These are phyloP conservation scores for Daboia siamensis DNA, from an alignment of 2,113 vertebrate species.

Conservation along the genomic window DNA sequence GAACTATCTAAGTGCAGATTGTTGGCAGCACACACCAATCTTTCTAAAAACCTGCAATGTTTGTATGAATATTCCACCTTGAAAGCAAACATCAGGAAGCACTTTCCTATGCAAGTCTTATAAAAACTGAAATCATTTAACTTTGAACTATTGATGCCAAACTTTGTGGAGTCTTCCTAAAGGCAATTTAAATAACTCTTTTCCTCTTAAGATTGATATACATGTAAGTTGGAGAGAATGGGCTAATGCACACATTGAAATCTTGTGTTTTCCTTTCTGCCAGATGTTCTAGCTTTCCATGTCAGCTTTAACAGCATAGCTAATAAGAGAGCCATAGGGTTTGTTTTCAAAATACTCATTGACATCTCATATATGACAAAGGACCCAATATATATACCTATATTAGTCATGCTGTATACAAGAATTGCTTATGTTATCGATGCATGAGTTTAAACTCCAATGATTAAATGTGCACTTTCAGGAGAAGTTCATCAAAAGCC, in stretches of 20 bases:
- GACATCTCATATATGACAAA: neutral
- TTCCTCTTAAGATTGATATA: neutral
- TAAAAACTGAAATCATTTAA: constrained; percentile 24
- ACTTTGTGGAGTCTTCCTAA: neutral
- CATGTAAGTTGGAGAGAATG: neutral
- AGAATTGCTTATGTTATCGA: neutral
- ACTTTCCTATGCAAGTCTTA: neutral
- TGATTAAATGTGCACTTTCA: neutral
- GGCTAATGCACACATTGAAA: neutral
- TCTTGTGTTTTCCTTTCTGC: constrained; percentile 5
- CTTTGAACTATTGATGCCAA: neutral
- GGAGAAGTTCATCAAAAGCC: neutral
- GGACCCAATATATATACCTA: neutral
- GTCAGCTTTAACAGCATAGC: neutral
- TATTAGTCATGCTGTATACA: neutral
- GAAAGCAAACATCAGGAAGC: neutral
- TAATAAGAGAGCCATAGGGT: neutral
- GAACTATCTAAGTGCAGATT: neutral
- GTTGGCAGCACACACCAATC: neutral
- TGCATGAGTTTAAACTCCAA: constrained; percentile 9
- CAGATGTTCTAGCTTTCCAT: constrained; percentile 7
- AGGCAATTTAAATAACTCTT: neutral
- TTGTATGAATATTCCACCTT: neutral
- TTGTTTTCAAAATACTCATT: neutral
- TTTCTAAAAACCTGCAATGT: neutral